A percentile compares a stretch with the other conserved stretches of the same genome.
Conservation (phyloP, 2,888 invertebrate genomes). For the Unio delphinus region DNA sequence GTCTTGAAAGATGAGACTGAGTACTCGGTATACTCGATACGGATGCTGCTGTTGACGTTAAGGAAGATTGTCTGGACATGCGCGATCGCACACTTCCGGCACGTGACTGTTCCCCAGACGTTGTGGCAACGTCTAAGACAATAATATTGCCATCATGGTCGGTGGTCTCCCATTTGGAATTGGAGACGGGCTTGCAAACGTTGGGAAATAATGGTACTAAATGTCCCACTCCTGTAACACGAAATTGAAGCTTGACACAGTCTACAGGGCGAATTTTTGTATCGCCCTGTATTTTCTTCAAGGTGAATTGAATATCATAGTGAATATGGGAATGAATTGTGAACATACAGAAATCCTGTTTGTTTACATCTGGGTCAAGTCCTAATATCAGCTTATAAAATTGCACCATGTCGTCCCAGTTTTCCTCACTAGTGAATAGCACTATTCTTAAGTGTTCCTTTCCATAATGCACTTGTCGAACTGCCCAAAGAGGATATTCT, state of each 20-base stretch:
- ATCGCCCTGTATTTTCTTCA: constrained; percentile 55
- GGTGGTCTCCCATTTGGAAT: constrained; percentile 58
- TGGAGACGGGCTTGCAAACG: constrained; percentile 57
- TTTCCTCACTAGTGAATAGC: constrained; percentile 52
- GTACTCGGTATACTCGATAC: too few species aligned
- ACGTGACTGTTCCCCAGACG: constrained; percentile 13
- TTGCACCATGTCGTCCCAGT: constrained; percentile 61
- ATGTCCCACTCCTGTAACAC: constrained; percentile 57
- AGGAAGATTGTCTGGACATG: too few species aligned
- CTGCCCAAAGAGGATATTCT: constrained; percentile 64
- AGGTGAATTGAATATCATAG: constrained; percentile 63
- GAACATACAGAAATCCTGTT: constrained; percentile 62
- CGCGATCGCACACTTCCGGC: too few species aligned
- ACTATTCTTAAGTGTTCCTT: constrained; percentile 61
- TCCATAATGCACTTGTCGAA: constrained; percentile 64
- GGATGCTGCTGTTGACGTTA: too few species aligned
- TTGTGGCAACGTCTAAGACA: constrained; percentile 44
- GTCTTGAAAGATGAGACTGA: too few species aligned
- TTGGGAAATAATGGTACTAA: constrained; percentile 64
- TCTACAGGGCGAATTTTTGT: constrained; percentile 40
- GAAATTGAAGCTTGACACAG: constrained; percentile 54
- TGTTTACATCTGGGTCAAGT: constrained; percentile 50
- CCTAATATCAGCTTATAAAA: constrained; percentile 61
- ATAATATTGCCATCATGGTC: constrained; percentile 65
- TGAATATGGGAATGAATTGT: constrained; percentile 52